Evolutionary conservation across 2,888 invertebrate genomes (phyloP).

Genomic region (Drosophila colorata): DNA sequence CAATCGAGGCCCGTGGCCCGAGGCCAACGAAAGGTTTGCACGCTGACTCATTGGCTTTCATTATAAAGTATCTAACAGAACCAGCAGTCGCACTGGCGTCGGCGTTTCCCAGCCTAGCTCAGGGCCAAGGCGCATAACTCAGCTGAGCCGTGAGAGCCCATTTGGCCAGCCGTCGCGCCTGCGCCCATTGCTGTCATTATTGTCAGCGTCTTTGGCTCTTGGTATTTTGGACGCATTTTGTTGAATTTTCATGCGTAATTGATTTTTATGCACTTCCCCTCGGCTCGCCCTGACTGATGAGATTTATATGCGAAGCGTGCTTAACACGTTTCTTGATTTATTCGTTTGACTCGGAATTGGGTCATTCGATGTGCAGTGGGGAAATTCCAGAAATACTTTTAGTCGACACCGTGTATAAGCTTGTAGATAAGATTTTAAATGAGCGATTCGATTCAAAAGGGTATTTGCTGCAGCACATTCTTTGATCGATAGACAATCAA

Average conservation of each 20-base stretch:
- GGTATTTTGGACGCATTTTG: conserved; percentile 31
- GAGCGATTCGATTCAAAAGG: background rate
- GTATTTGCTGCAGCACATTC: background rate
- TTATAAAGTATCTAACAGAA: conserved; percentile 42
- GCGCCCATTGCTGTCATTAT: conserved; percentile 22
- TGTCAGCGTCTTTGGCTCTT: conserved; percentile 11
- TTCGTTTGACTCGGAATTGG: conserved; percentile 47
- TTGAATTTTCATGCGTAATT: conserved; percentile 77
- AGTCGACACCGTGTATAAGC: conserved; percentile 1
- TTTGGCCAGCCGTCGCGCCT: conserved; percentile 39
- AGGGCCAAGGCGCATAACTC: conserved; percentile 36
- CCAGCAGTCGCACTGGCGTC: background rate
- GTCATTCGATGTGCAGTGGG: conserved; percentile 43
- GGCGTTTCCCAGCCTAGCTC: conserved; percentile 1
- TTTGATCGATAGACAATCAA: conserved; percentile 20
- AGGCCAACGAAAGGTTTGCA: conserved; percentile 49
- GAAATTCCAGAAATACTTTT: conserved; percentile 34
- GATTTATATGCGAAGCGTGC: conserved; percentile 67
- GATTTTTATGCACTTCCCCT: conserved; percentile 69
- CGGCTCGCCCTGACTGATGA: conserved; percentile 14
- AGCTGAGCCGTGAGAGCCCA: conserved; percentile 23
- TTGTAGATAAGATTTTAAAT: conserved; percentile 30
- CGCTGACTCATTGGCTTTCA: conserved; percentile 55
- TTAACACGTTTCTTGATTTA: conserved; percentile 60
- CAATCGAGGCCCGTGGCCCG: conserved; percentile 16